Conservation (phyloP, 2,888 invertebrate species). For the Ernsta delagoae region DNA sequence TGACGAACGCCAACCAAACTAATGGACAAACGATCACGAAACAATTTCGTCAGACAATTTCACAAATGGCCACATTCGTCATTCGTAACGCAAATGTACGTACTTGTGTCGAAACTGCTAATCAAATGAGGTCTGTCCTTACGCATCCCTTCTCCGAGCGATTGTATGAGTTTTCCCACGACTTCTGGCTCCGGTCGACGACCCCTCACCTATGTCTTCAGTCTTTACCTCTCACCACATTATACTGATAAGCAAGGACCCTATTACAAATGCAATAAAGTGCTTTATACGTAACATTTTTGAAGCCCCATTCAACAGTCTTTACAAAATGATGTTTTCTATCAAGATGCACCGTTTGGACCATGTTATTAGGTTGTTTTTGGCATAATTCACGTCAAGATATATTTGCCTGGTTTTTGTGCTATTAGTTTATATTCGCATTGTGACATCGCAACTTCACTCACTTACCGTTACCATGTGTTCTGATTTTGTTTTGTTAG, state of each 20-base stretch:
- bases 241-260: not conserved
- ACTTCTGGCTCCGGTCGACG: slow-evolving; percentile 26
- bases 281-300: slow-evolving; percentile 7
- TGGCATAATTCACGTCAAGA: not conserved
- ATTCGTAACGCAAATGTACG: slow-evolving; percentile 12
- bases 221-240: slow-evolving; percentile 30
- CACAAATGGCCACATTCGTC: slow-evolving; percentile 2
- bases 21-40: not conserved
- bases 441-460: too few species aligned
- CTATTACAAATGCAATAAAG: slow-evolving; percentile 19
- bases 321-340: not conserved
- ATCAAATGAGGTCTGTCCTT: slow-evolving; percentile 33
- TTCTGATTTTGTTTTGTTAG: too few species aligned
- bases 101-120: slow-evolving; percentile 25
- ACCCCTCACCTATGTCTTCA: slow-evolving; percentile 15
- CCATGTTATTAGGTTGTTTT: slow-evolving; percentile 2
- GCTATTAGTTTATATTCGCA: too few species aligned
- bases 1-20: not conserved
- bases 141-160: slow-evolving; percentile 34
- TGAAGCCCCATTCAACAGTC: slow-evolving; percentile 8
- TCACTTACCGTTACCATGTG: too few species aligned
- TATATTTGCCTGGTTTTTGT: not conserved
- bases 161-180: slow-evolving; percentile 24
- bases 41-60: slow-evolving; percentile 8
- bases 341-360: not conserved